Evolutionary conservation across 2,888 invertebrate genomes (phyloP).

Genomic region (Patella caerulea): DNA sequence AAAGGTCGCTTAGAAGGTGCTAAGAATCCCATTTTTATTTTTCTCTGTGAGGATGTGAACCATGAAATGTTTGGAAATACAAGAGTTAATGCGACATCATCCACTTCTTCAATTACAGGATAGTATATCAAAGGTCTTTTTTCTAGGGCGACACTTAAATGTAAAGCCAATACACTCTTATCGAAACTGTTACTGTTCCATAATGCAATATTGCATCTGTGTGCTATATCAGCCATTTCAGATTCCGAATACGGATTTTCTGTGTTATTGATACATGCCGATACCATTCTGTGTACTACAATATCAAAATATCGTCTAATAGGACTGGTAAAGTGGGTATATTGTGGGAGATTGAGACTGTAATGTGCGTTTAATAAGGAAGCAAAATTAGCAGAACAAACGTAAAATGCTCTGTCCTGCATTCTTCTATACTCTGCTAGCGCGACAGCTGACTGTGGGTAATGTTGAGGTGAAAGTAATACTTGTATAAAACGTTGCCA

Average conservation of each 20-base stretch:
- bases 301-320: conserved; percentile 60
- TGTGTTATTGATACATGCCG: conserved; percentile 40
- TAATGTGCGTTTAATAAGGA: conserved; percentile 44
- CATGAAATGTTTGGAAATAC: conserved; percentile 30
- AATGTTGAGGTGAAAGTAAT: conserved; percentile 54
- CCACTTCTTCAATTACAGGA: conserved; percentile 53
- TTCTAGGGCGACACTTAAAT: conserved; percentile 40
- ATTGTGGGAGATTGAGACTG: conserved; percentile 48
- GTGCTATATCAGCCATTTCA: neutral
- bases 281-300: conserved; percentile 57
- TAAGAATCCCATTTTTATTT: conserved; percentile 42
- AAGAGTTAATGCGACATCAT: conserved; percentile 31
- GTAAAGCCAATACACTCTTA: neutral
- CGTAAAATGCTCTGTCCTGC: conserved; percentile 46
- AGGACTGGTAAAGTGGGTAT: conserved; percentile 60
- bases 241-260: conserved; percentile 38
- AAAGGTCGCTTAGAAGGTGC: conserved; percentile 41
- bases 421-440: conserved; percentile 45
- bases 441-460: conserved; percentile 60
- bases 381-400: conserved; percentile 44
- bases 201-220: neutral
- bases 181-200: neutral
- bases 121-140: conserved; percentile 49
- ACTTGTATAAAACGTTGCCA: conserved; percentile 46
- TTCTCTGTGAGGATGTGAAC: conserved; percentile 33